Evolutionary conservation across 2,113 vertebrate species (phyloP), one percentile per base, ranked within the genome.

Genomic region (Osmerus mordax): DNA sequence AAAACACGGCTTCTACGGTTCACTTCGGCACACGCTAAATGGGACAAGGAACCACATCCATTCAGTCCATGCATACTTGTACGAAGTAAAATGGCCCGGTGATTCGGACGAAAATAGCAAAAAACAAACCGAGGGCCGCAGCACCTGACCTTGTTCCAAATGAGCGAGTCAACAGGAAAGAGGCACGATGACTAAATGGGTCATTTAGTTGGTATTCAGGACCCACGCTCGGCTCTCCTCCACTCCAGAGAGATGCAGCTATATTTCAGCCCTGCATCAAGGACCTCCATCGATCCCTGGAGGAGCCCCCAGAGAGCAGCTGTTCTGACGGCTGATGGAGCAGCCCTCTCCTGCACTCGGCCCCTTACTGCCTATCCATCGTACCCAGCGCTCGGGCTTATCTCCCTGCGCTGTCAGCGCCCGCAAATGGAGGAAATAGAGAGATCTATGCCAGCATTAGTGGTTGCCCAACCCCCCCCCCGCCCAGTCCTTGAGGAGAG

Each of bases 241-340:
- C 51, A 70, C 59, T 47, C 19, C 53, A 54, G 55, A 77, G 60
- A 75, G 70, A 71, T 21, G 23, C 69, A 21, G 23, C 75, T 67
- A 78, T 85, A 75, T 81, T 76, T 87, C 72, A 82, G 53, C 63
- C 66, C 71, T 63, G 65, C 62, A 78, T 74, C n/a, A 41, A 75
- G 62, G 72, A 84, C 59, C 25, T 4, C 65, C 68, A 87, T 87
- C n/a, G 71, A 84, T 84, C 21, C 78, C 71, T 56, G 25, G 59
- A 15, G 62, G 84, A 72, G 32, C 74, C 78, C 74, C 71, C 63
- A 2, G 53, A 65, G 77, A 80, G 70, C 74, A 56, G 72, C 76
- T 67, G 56, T 61, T 41, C 70, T 84, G 78, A 81, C 63, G 75
- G 82, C 85, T 78, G 71, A 72, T 3, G 4, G 61, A 68, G 68